Base-by-base conservation (phyloP, 2,888 invertebrate genomes). In the Micropterix aruncella region DNA sequence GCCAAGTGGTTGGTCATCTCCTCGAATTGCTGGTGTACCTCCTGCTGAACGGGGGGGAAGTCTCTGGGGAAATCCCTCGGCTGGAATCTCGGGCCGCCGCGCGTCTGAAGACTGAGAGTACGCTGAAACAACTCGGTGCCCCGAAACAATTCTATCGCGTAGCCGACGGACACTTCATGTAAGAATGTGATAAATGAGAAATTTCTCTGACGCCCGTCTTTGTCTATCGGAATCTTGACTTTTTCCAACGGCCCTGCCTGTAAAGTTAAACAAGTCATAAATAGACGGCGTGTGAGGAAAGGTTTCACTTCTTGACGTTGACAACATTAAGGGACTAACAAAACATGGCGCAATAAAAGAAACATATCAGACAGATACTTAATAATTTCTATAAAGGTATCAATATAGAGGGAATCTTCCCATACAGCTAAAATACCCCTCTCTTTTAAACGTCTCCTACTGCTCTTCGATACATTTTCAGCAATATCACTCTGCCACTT, bases 131-230 rank as follows among this genome's bases (percentile, higher is more conserved):
- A 57, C 2, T 66, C 59, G 1, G 84, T 78, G 1, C 86, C 87
- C 37, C 80, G 74, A 52, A 87, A 78, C 36, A 91, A 62, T 19
- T 77, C 67, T n/a, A 85, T 57, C 1, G 85, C 85, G 57, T 88
- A 92, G 0, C 77, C 75, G 1, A 90, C 83, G 0, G 89, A 86
- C 43, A 75, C 73, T 52, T 73, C 67, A 57, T 91, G 87, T 54
- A 80, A 77, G 56, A 79, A 90, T 1, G 80, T 83, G 19, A 92
- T 66, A 56, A 92, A 92, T 2, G 79, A 90, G 61, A 78, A 92
- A 49, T 67, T 71, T 51, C 80, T 78, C 51, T 74, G 77, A 7
- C 78, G 74, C n/a, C 80, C 80, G 52, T 82, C 80, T 54, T 74
- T 74, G 55, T 87, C 86, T 55, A 74, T 79, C 0, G 89, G 82